Percentiles rank a stretch among this genome's conserved stretches.
These are phyloP conservation scores for Chymomyza fuscimana DNA, from an alignment of 2,888 invertebrate genomes.

Conservation along the genomic window DNA sequence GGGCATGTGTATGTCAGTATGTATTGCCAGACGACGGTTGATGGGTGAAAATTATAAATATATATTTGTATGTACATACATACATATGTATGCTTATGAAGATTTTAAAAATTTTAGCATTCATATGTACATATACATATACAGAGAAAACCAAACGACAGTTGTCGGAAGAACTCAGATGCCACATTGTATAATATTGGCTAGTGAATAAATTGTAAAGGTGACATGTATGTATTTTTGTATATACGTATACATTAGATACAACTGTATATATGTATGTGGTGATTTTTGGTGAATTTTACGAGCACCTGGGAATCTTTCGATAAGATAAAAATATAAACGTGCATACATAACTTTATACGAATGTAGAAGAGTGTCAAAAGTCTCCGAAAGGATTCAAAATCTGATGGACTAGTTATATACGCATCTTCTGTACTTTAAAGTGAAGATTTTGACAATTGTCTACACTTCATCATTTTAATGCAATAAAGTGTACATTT, in stretches of 20 bases:
- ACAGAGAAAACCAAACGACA: conserved; percentile 16
- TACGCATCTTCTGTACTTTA: too few relatives aligned
- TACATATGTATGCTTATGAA: conserved; percentile 26
- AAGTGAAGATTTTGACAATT: too few relatives aligned
- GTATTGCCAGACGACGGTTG: neutral
- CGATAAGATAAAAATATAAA: conserved; percentile 3
- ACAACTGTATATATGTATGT: neutral
- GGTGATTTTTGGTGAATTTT: neutral
- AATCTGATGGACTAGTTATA: neutral
- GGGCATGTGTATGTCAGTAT: neutral
- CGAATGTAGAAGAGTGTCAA: neutral
- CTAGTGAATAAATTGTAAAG: neutral
- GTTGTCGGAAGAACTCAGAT: conserved; percentile 18
- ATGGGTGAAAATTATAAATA: conserved; percentile 6
- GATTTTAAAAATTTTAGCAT: neutral
- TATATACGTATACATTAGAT: neutral
- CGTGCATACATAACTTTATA: neutral
- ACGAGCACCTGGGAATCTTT: neutral
- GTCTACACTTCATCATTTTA: neutral
- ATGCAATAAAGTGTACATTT: neutral
- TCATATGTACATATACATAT: conserved; percentile 7
- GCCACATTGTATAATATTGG: conserved; percentile 4
- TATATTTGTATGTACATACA: conserved; percentile 27
- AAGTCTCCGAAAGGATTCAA: neutral
- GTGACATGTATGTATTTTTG: conserved; percentile 1